A percentile compares a stretch with the other conserved stretches of the same genome.
Conservation (phyloP, 2,797 vertebrate species). For the Chiroxiphia lanceolata region DNA sequence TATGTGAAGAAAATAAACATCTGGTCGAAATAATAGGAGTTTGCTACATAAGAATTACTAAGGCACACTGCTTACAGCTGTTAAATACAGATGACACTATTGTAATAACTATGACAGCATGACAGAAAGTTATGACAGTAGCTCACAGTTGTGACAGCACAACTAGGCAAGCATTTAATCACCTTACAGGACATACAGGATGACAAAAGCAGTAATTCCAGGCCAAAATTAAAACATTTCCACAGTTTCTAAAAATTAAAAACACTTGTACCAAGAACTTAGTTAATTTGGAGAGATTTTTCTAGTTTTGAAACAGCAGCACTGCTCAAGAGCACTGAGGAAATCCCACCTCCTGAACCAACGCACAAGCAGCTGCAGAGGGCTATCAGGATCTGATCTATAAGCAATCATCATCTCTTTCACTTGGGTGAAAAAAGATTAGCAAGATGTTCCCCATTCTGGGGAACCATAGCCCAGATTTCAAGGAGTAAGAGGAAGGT, state of each 20-base stretch:
- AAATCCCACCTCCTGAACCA: background rate
- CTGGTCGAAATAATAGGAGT: slow-evolving; percentile 6
- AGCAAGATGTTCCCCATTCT: background rate
- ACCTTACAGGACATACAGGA: background rate
- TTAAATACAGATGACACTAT: slow-evolving; percentile 41
- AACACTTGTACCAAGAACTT: background rate
- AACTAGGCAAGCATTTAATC: slow-evolving; percentile 36
- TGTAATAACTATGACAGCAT: background rate
- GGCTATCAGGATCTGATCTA: background rate
- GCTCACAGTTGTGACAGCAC: slow-evolving; percentile 6
- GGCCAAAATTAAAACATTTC: background rate
- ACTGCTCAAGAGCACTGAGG: background rate
- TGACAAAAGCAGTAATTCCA: background rate
- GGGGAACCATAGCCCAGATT: background rate
- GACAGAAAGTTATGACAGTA: background rate
- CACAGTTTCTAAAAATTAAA: background rate
- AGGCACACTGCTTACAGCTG: background rate
- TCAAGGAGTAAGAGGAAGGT: background rate
- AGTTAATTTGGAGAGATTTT: background rate
- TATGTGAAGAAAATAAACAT: slow-evolving; percentile 12
- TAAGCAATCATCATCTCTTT: background rate
- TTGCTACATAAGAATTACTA: background rate
- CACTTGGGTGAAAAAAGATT: background rate
- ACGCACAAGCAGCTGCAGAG: background rate
- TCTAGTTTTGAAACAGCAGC: background rate